A percentile compares a stretch with the other conserved stretches of the same genome.
phyloP scores from a whole-genome alignment of 2,888 invertebrate genomes.

The Cantharis lateralis region DNA sequence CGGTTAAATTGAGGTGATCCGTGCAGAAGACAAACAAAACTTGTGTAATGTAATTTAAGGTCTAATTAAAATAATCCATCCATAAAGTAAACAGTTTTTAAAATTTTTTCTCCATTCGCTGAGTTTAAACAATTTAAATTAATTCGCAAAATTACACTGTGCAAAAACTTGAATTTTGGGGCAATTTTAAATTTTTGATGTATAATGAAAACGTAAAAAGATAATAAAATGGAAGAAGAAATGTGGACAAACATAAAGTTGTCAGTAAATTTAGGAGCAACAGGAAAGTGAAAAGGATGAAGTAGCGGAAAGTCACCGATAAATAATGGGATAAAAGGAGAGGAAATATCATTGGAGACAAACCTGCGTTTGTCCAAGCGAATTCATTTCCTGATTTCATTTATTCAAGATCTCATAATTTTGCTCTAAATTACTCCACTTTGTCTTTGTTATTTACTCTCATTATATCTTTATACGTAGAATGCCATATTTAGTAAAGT shows the following conservation, averaged over 20 bases:
- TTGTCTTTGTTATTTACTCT: constrained; percentile 43
- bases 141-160: not conserved
- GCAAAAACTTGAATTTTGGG: not conserved
- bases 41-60: not conserved
- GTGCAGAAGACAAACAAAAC: not conserved
- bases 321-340: constrained; percentile 53
- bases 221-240: constrained; percentile 17
- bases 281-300: constrained; percentile 33
- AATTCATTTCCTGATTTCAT: constrained; percentile 57
- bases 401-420: constrained; percentile 54
- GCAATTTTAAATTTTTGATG: not conserved
- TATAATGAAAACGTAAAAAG: not conserved
- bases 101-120: not conserved
- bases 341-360: constrained; percentile 52
- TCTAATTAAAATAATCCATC: not conserved
- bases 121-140: not conserved
- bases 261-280: constrained; percentile 26
- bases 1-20: not conserved
- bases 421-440: constrained; percentile 50
- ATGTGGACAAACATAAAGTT: constrained; percentile 15
- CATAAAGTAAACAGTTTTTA: not conserved
- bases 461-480: constrained; percentile 17
- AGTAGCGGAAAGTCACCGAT: constrained; percentile 52
- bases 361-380: constrained; percentile 52
- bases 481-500: constrained; percentile 17